Evolutionary conservation across 2,113 vertebrate genomes (phyloP).

Genomic region (Dromaius novaehollandiae): DNA sequence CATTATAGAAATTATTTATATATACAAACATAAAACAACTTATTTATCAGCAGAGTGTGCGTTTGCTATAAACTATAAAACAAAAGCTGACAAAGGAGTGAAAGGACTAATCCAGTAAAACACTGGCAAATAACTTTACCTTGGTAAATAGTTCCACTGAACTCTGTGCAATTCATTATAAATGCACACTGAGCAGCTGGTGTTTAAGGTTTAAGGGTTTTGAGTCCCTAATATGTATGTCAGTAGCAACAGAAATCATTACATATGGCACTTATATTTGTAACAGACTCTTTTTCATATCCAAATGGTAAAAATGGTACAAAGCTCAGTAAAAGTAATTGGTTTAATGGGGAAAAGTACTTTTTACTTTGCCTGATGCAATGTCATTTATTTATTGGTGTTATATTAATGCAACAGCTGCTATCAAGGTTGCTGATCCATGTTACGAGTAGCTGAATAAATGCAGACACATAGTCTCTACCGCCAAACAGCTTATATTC

Average conservation of each 20-base stretch:
- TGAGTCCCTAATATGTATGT: neutral
- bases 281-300: neutral
- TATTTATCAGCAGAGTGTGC: neutral
- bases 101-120: neutral
- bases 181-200: neutral
- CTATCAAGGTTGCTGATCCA: neutral
- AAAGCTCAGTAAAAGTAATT: neutral
- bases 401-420: neutral
- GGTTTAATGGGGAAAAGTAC: neutral
- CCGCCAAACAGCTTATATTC: neutral
- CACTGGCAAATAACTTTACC: neutral
- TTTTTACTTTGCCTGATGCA: neutral
- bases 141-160: neutral
- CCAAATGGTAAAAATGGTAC: neutral
- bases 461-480: neutral
- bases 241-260: neutral
- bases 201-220: neutral
- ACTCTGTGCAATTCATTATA: neutral
- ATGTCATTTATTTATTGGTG: neutral
- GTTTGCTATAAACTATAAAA: neutral
- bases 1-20: constrained; percentile 1
- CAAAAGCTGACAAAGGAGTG: neutral
- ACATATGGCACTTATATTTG: neutral
- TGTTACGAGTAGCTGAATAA: neutral
- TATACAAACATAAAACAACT: neutral